Evolutionary conservation across 1,140 invertebrate species (phyloP).

Genomic region (Mamestra configurata): DNA sequence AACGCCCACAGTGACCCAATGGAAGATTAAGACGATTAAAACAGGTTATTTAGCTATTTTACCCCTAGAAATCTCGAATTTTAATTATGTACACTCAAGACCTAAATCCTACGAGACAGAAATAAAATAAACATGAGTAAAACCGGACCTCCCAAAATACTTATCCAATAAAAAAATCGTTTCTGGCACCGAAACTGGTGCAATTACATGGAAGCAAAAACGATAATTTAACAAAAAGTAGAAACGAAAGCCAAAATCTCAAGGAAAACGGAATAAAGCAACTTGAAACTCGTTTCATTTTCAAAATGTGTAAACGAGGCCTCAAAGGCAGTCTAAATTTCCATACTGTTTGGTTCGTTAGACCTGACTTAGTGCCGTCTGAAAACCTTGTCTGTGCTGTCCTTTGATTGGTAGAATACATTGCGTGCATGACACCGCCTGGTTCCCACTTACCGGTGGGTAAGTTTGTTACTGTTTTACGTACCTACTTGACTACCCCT

Average conservation of each 20-base stretch:
- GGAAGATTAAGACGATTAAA: too few relatives aligned
- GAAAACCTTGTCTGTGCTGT: constrained; percentile 41
- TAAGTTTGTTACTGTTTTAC: too few relatives aligned
- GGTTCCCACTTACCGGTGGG: background rate
- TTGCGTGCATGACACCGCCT: constrained; percentile 14
- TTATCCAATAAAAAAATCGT: constrained; percentile 9
- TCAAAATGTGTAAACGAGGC: constrained; percentile 40
- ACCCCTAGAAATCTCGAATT: background rate
- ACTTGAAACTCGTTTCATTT: constrained; percentile 44
- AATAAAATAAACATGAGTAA: background rate
- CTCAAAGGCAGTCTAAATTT: constrained; percentile 45
- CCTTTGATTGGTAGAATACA: constrained; percentile 49
- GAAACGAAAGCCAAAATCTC: constrained; percentile 23
- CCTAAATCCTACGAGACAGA: background rate
- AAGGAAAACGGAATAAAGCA: constrained; percentile 24
- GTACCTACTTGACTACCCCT: too few relatives aligned
- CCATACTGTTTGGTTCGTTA: constrained; percentile 50
- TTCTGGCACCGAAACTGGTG: constrained; percentile 1
- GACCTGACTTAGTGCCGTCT: constrained; percentile 43
- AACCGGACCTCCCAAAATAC: background rate
- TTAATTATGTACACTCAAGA: background rate
- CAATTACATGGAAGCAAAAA: background rate
- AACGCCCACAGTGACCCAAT: too few relatives aligned
- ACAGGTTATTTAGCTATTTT: too few relatives aligned
- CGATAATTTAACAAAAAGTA: background rate